Percentiles rank a stretch among this genome's conserved stretches.
These are phyloP conservation scores for Coccyzus lansbergi DNA, from an alignment of 2,797 vertebrate genomes.

Conservation along the genomic window DNA sequence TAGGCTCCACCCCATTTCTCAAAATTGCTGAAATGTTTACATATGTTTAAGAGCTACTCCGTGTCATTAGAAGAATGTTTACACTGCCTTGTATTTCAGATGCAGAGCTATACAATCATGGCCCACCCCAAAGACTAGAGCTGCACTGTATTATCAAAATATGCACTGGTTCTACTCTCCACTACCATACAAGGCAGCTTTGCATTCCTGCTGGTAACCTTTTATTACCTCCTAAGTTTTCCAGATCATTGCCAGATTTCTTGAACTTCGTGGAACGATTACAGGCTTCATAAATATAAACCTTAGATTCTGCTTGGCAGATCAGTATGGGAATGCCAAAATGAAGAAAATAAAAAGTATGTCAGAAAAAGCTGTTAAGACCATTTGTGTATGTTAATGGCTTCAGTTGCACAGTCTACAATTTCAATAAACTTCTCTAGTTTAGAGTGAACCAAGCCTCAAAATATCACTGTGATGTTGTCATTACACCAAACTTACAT, in stretches of 20 bases:
- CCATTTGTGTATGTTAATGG: background rate
- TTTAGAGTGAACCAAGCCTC: background rate
- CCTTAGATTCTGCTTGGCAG: constrained; percentile 54
- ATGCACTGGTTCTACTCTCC: constrained; percentile 51
- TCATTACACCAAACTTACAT: background rate
- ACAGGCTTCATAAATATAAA: constrained; percentile 76
- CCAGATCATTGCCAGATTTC: constrained; percentile 74
- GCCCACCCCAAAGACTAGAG: constrained; percentile 39
- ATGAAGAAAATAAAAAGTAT: constrained; percentile 17
- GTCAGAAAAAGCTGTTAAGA: constrained; percentile 10
- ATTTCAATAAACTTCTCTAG: background rate
- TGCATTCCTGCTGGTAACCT: constrained; percentile 79
- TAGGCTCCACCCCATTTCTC: constrained; percentile 41
- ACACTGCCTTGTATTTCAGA: constrained; percentile 11
- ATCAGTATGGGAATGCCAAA: constrained; percentile 43
- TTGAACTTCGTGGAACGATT: constrained; percentile 76
- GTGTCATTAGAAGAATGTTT: constrained; percentile 51
- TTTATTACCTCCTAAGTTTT: constrained; percentile 81
- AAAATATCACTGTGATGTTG: background rate
- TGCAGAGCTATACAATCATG: background rate
- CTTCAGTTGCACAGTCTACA: background rate
- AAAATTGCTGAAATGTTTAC: constrained; percentile 54
- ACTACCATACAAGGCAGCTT: constrained; percentile 87
- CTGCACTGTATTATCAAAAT: constrained; percentile 29
- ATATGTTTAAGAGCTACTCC: constrained; percentile 48